Percentiles rank a stretch among this genome's conserved stretches.
phyloP scores from a whole-genome alignment of 2,113 vertebrate genomes.

The Sapajus apella region DNA sequence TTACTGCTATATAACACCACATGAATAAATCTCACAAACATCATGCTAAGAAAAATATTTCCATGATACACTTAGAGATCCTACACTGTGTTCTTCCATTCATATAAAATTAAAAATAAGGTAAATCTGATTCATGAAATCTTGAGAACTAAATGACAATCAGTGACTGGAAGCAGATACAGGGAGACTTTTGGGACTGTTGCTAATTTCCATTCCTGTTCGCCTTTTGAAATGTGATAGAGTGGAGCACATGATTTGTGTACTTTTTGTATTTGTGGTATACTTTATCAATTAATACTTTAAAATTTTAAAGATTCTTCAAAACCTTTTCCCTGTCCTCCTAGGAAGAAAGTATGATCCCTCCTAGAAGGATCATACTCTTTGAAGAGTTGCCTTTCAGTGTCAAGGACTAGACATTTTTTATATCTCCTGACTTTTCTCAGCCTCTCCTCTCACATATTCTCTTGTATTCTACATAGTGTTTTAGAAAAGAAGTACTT shows the following conservation, averaged over 20 bases:
- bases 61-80: background rate
- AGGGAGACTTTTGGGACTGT: background rate
- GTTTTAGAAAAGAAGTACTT: background rate
- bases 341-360: too few relatives aligned
- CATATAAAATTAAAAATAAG: background rate
- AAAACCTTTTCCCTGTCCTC: background rate
- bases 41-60: background rate
- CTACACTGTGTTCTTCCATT: background rate
- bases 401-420: fast-evolving
- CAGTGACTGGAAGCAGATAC: too few relatives aligned
- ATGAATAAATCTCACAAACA: background rate
- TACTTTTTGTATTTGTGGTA: background rate
- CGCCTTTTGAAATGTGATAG: background rate
- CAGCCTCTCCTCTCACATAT: background rate
- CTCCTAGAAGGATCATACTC: fast-evolving
- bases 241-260: background rate
- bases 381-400: too few relatives aligned
- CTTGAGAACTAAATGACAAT: background rate
- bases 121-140: background rate
- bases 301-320: background rate
- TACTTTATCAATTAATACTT: background rate
- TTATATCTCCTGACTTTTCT: background rate
- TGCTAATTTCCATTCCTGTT: background rate
- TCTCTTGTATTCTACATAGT: background rate
- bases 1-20: background rate